Evolutionary conservation across 1,140 invertebrate species (phyloP).

Genomic region (Drosophila hydei): DNA sequence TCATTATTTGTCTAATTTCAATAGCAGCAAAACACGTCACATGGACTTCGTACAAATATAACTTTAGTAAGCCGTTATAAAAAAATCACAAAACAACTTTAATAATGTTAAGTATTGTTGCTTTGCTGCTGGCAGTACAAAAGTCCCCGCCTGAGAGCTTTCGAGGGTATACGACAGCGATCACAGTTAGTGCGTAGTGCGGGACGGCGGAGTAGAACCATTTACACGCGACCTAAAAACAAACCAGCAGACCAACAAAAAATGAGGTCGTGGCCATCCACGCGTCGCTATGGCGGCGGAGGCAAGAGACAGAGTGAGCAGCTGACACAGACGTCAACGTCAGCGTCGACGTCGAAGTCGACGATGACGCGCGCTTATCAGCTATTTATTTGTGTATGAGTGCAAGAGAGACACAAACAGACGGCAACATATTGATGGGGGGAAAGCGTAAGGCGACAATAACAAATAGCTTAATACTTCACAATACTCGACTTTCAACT

Average conservation of each 20-base stretch:
- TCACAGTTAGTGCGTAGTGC: conserved; percentile 2
- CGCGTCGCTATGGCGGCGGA: conserved; percentile 28
- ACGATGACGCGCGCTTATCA: conserved; percentile 58
- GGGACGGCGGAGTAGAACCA: conserved; percentile 16
- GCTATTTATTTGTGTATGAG: conserved; percentile 14
- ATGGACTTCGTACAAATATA: too few relatives aligned
- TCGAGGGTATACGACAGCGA: conserved; percentile 15
- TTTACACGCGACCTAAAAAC: conserved; percentile 78
- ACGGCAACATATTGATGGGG: background rate
- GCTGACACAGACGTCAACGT: conserved; percentile 16
- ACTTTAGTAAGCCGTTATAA: background rate
- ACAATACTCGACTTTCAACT: background rate
- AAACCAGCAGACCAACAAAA: conserved; percentile 51
- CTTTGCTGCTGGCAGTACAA: background rate
- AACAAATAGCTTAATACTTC: background rate
- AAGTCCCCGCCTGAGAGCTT: background rate
- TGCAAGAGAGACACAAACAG: background rate
- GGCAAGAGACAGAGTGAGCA: conserved; percentile 5
- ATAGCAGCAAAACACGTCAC: too few relatives aligned
- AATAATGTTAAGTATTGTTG: background rate
- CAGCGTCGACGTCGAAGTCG: conserved; percentile 30
- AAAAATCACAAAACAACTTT: background rate
- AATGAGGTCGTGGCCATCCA: conserved; percentile 69
- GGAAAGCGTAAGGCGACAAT: conserved; percentile 17
- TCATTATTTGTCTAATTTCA: too few relatives aligned